These are phyloP conservation scores for Xestoiulus laeticollis DNA, from an alignment of 2,888 invertebrate species.

Conservation along the genomic window DNA sequence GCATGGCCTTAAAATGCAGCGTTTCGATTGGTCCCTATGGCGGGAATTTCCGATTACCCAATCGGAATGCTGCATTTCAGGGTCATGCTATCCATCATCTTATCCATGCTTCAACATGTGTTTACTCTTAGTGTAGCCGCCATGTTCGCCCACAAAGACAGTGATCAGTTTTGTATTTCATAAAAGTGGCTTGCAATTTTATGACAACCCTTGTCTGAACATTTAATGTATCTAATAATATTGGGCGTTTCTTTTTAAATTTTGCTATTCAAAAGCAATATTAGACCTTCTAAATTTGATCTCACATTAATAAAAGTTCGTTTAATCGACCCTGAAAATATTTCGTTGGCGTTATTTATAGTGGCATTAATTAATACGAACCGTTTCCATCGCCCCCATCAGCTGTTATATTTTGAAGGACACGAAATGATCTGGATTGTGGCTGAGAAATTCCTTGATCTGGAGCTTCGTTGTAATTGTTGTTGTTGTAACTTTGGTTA, in stretches of 20 bases:
- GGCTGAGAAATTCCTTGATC: slow-evolving; percentile 32
- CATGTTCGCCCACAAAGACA: background rate
- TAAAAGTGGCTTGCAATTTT: background rate
- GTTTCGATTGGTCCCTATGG: no score
- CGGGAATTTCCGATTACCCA: no score
- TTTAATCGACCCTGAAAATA: background rate
- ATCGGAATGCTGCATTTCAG: no score
- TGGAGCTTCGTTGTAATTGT: slow-evolving; percentile 19
- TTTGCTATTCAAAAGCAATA: background rate
- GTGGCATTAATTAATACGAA: slow-evolving; percentile 39
- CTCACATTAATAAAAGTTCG: background rate
- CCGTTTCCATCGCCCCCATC: slow-evolving; percentile 48
- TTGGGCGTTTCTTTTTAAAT: background rate
- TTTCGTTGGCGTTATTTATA: background rate
- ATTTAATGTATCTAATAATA: background rate
- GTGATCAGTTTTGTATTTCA: background rate
- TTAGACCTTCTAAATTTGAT: background rate
- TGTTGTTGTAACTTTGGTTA: background rate
- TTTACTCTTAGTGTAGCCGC: no score
- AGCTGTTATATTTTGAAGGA: slow-evolving; percentile 55
- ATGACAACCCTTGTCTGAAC: background rate
- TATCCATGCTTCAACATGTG: no score
- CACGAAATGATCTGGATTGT: slow-evolving; percentile 55
- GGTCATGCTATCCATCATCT: no score
- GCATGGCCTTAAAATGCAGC: no score